Evolutionary conservation across 2,888 invertebrate genomes (phyloP), one percentile per base, ranked within the genome.

Genomic region (Isoperla grammatica): DNA sequence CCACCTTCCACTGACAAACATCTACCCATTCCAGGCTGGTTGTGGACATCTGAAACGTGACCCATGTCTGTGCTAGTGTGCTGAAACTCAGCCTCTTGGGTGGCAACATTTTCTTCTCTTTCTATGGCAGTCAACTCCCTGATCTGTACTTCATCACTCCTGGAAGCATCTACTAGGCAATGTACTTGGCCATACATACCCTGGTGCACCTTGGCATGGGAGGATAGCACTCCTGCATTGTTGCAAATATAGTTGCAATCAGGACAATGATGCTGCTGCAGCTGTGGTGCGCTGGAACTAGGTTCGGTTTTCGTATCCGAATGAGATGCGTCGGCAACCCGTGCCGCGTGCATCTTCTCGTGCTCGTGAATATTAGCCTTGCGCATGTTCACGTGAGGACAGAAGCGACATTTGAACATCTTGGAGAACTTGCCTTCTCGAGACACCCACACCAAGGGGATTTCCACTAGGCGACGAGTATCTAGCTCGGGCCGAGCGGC

Each of bases 341-440:
- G 29, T 8, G 29, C 29, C 29, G 29, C 29, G 72, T 91, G 91
- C 81, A 90, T 88, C 71, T 85, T 84, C 72, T 92, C 91, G 73
- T 94, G 93, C 68, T 89, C 87, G 29, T 85, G 83, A 61, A 93
- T 86, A 72, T 89, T 90, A 46, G 85, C 84, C 69, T 87, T 85
- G 54, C 90, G 80, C n/a, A 86, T 79, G 70, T 90, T 90, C 12
- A 90, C 87, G 71, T 90, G 90, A 0, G 92, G 90, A 71, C 93
- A 93, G 71, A 82, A 86, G 29, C 87, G 81, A 71, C 93, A 94
- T 71, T 90, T 88, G 71, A 86, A 87, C 85, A 92, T 88, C 75
- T 90, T 90, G 56, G 84, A 82, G 62, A 88, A 84, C 57, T 84
- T 82, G 12, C 84, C 85, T 62, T 82, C 82, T 40, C 85, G 84